Evolutionary conservation across 2,888 invertebrate genomes (phyloP).

Genomic region (Eupithecia subumbrata): DNA sequence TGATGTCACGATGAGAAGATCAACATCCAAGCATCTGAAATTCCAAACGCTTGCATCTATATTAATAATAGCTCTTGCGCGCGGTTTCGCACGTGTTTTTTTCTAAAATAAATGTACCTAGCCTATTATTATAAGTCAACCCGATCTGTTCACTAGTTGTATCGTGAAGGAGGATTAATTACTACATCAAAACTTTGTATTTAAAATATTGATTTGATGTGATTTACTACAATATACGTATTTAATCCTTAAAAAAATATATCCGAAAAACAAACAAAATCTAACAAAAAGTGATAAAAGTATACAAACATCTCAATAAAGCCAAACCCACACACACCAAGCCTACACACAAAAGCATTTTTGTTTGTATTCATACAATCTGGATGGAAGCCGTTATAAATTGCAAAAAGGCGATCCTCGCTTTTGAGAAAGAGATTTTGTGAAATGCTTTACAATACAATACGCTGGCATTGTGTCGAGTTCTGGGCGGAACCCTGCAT

Average conservation of each 20-base stretch:
- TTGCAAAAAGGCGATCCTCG: constrained; percentile 75
- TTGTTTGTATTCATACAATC: constrained; percentile 73
- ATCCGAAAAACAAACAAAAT: not conserved
- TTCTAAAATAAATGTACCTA: too few relatives aligned
- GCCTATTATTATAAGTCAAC: not conserved
- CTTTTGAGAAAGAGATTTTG: constrained; percentile 78
- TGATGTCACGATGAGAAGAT: too few relatives aligned
- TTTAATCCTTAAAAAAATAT: not conserved
- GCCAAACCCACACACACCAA: constrained; percentile 30
- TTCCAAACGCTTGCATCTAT: too few relatives aligned
- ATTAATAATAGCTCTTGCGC: too few relatives aligned
- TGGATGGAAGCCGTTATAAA: constrained; percentile 76
- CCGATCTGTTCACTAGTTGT: not conserved
- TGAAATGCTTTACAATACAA: constrained; percentile 79
- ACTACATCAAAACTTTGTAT: not conserved
- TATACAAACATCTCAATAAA: constrained; percentile 54
- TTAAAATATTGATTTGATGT: not conserved
- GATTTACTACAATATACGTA: too few relatives aligned
- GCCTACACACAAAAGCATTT: constrained; percentile 52
- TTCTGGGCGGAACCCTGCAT: constrained; percentile 66
- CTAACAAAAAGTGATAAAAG: constrained; percentile 15
- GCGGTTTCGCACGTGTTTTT: too few relatives aligned
- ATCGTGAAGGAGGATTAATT: not conserved
- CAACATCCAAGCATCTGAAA: too few relatives aligned
- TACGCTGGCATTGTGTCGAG: constrained; percentile 73